Percentiles rank a stretch among this genome's conserved stretches.
Conservation (phyloP, 2,113 vertebrate species). For the Recurvirostra avosetta region DNA sequence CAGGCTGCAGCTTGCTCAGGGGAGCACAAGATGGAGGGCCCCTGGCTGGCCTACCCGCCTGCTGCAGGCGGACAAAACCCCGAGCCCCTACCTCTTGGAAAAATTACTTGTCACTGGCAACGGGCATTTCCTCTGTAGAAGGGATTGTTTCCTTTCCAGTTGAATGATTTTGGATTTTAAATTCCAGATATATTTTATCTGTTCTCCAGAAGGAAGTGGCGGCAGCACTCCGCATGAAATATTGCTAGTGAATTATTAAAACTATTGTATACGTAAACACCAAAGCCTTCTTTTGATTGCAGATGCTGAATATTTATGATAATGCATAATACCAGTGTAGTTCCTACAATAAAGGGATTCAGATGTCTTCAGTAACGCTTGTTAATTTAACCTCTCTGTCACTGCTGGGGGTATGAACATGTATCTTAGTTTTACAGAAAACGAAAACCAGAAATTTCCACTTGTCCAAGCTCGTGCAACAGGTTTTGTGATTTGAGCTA, state of each 20-base stretch:
- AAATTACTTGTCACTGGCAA: neutral
- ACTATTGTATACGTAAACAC: conserved; percentile 26
- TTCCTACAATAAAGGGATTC: conserved; percentile 17
- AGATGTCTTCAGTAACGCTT: neutral
- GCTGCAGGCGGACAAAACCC: neutral
- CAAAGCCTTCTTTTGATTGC: conserved; percentile 35
- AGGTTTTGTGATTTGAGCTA: neutral
- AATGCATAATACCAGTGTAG: neutral
- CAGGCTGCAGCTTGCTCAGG: neutral
- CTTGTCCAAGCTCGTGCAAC: neutral
- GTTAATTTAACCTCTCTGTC: conserved; percentile 26
- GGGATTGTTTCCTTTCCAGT: neutral
- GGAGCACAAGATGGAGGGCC: neutral
- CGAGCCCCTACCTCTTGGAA: neutral
- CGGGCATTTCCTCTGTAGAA: neutral
- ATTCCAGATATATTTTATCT: neutral
- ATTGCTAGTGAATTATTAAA: conserved; percentile 45
- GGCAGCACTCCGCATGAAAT: neutral
- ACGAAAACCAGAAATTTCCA: neutral
- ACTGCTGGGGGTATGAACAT: neutral
- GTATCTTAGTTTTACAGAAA: neutral
- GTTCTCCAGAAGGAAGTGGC: neutral
- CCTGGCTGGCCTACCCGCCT: neutral
- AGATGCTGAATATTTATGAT: conserved; percentile 44
- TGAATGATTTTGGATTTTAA: neutral